Evolutionary conservation across 2,113 vertebrate genomes (phyloP), one percentile per base, ranked within the genome.

Genomic region (Corvus hawaiiensis): DNA sequence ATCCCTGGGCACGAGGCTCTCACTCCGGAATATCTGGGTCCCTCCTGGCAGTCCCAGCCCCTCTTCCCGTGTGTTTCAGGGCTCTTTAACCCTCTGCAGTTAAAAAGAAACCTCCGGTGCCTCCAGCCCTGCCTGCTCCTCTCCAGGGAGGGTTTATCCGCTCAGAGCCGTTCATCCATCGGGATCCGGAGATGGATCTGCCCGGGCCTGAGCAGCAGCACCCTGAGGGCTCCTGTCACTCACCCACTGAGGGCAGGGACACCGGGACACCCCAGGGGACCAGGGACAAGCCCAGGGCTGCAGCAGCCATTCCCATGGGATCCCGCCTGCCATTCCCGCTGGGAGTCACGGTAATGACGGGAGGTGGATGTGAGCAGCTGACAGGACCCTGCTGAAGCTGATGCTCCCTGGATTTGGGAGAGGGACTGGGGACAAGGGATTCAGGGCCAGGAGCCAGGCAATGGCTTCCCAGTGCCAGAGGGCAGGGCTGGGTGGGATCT

Each of bases 1-100:
- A 39, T 4, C 19, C 74, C 37, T 1, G 19, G 56, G 30, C 66
- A 49, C 10, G 5, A 27, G 33, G 46, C 39, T 63, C 43, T 62
- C 3, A 0, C 7, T 6, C 10, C 0, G 1, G 33, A 0, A 2
- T 43, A 13, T 11, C 39, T 0, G 0, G 44, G 32, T 11, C 10
- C 5, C 44, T 81, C 26, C 41, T 5, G 5, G 24, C 63, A 74
- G 11, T 9, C n/a, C 62, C 89, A 79, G 83, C 79, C 46, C 66
- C 77, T 49, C n/a, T 58, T 27, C 28, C n/a, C 30, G 1, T 1
- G 17, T 1, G 0, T 35, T 58, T 46, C 75, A 46, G 89, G 61
- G 6, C 28, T 46, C 46, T 82, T 85, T 28, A 54, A 71, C 18
- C 7, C 55, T 26, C 69, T 10, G 44, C 85, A 56, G 78, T 35